Percentiles rank a stretch among this genome's conserved stretches.
Conservation (phyloP, 2,888 invertebrate species). For the Ectemnius cavifrons region DNA sequence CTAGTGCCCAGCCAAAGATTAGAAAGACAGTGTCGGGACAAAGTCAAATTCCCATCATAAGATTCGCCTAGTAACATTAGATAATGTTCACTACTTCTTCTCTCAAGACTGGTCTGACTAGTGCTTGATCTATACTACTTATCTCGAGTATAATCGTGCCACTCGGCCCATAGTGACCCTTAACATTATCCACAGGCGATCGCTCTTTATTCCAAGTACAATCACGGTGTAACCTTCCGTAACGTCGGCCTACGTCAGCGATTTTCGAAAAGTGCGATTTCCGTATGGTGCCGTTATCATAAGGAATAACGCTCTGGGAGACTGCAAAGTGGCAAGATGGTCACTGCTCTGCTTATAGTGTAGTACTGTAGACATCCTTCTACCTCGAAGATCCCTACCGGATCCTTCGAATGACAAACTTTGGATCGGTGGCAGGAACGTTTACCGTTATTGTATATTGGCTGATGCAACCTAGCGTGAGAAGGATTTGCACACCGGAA, state of each 20-base stretch:
- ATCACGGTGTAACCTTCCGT: no score
- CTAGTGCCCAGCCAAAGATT: neutral
- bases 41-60: no score
- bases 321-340: neutral
- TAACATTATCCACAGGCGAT: no score
- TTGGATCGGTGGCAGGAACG: conserved; percentile 21
- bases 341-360: neutral
- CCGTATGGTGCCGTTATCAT: conserved; percentile 8
- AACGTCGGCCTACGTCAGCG: conserved; percentile 8
- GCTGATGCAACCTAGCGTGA: conserved; percentile 39
- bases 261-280: conserved; percentile 6
- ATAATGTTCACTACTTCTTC: no score
- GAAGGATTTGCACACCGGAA: conserved; percentile 59
- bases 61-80: no score
- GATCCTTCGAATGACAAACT: conserved; percentile 22
- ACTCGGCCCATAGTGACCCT: no score
- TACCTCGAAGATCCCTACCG: neutral
- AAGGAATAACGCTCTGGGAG: conserved; percentile 20
- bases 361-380: neutral
- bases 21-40: neutral
- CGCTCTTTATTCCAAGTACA: no score
- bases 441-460: conserved; percentile 27
- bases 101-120: no score
- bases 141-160: no score
- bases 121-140: no score